Evolutionary conservation across 2,797 vertebrate species (phyloP), one percentile per base, ranked within the genome.

Genomic region (Rhadinocentrus ornatus): DNA sequence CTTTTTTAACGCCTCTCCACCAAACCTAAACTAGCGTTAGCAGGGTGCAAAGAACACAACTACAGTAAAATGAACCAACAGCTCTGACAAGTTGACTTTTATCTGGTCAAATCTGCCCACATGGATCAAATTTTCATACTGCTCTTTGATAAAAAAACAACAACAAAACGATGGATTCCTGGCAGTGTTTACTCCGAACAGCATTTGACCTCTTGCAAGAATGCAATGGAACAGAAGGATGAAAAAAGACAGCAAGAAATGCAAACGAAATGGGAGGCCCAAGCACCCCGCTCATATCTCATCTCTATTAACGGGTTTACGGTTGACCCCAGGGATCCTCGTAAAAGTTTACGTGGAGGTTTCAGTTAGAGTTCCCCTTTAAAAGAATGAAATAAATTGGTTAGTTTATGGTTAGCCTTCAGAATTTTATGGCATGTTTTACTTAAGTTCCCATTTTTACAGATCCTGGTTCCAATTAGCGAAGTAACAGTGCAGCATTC

Each of bases 231-330:
- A 89, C 77, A 87, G 78, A 75, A 79, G 73, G 71, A 71, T 70
- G 44, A 73, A 80, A 75, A 71, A 80, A 73, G 66, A 71, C 64
- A 72, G 71, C 79, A 71, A 90, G 79, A 87, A 88, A 86, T 85
- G 87, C 84, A 87, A 93, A 92, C 93, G 86, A 92, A 95, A 95
- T 95, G 93, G 95, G 95, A 95, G 95, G 94, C 95, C 93, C 82
- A 70, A 87, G 88, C 78, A 48, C 85, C 91, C 84, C 69, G 77
- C 95, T 94, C 94, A 89, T 95, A 94, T 95, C 95, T 95, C 94
- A 95, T 95, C 94, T 95, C 94, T 94, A 95, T 94, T 95, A 95
- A 95, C 93, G 91, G 93, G 91, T 95, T 95, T 95, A 95, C 90
- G 91, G 93, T 86, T 93, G 94, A 94, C 93, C 95, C 94, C 93